Evolutionary conservation across 2,113 vertebrate genomes (phyloP).

Genomic region (Ictalurus punctatus): DNA sequence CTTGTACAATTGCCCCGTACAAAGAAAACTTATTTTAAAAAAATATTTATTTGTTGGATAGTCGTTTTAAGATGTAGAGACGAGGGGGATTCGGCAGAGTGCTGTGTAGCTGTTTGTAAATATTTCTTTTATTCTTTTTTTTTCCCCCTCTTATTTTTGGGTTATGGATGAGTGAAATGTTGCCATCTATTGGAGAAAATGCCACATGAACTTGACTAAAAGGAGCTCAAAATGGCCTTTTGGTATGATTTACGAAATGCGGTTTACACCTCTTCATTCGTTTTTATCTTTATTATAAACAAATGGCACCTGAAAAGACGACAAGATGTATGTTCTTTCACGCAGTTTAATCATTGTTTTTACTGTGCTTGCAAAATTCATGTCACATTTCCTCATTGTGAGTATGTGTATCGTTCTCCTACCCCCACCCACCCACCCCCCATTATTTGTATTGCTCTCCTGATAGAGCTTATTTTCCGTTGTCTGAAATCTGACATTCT

Average conservation of each 20-base stretch:
- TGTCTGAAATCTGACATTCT: conserved; percentile 30
- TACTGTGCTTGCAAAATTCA: background rate
- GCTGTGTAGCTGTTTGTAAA: conserved; percentile 9
- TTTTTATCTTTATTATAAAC: conserved; percentile 7
- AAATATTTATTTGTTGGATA: conserved; percentile 39
- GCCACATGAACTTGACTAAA: conserved; percentile 2
- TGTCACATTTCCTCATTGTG: background rate
- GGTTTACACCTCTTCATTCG: background rate
- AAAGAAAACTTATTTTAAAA: conserved; percentile 38
- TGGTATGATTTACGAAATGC: background rate
- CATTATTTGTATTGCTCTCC: conserved; percentile 5
- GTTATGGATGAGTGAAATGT: background rate
- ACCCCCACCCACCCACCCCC: too few species aligned
- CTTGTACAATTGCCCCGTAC: conserved; percentile 31
- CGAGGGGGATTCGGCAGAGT: background rate
- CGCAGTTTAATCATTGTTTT: background rate
- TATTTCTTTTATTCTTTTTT: background rate
- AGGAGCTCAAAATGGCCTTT: background rate
- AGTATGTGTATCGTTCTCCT: background rate
- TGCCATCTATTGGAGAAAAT: conserved; percentile 18
- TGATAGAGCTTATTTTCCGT: conserved; percentile 24
- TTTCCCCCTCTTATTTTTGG: background rate
- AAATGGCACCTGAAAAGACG: background rate
- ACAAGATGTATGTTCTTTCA: background rate
- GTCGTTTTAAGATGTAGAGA: conserved; percentile 8